Percentiles rank a stretch among this genome's conserved stretches.
Evolutionary conservation across 2,797 vertebrate genomes (phyloP).

Genomic region (Simalia tracyae): DNA sequence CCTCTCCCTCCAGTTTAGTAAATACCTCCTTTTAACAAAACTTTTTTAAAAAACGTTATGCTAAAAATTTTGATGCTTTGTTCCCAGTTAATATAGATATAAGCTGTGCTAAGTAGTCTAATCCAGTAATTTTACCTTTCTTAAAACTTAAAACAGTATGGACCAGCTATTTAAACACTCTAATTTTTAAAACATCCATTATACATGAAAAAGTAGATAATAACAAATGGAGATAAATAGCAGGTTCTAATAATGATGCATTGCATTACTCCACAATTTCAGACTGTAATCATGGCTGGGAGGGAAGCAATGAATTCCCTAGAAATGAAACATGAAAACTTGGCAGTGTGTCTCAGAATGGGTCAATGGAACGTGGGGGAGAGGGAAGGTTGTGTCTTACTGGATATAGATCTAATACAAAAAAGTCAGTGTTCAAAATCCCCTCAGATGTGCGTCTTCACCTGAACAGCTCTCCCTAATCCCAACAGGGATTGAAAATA

Average conservation of each 20-base stretch:
- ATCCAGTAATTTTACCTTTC: slow-evolving; percentile 35
- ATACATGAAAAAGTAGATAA: slow-evolving; percentile 33
- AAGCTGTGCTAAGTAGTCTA: slow-evolving; percentile 24
- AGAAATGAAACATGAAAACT: slow-evolving; percentile 1
- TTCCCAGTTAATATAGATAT: slow-evolving; percentile 31
- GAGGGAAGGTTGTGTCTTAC: not conserved
- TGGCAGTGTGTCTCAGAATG: not conserved
- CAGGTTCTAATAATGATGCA: slow-evolving; percentile 31
- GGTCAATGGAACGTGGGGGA: not conserved
- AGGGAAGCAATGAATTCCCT: slow-evolving; percentile 1
- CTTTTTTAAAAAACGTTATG: not conserved
- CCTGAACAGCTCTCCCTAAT: not conserved
- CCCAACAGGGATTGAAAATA: not conserved
- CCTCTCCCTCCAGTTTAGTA: not conserved
- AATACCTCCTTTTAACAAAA: slow-evolving; percentile 33
- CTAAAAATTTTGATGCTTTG: slow-evolving; percentile 19
- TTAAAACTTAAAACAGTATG: slow-evolving; percentile 31
- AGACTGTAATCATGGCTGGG: not conserved
- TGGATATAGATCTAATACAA: not conserved
- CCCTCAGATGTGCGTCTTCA: not conserved
- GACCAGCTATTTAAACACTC: slow-evolving; percentile 24
- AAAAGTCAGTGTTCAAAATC: not conserved
- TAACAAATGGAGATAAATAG: slow-evolving; percentile 35
- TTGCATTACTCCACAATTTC: slow-evolving; percentile 26
- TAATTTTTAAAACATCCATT: slow-evolving; percentile 34